Evolutionary conservation across 2,797 vertebrate genomes (phyloP).

Genomic region (Tenualosa ilisha): DNA sequence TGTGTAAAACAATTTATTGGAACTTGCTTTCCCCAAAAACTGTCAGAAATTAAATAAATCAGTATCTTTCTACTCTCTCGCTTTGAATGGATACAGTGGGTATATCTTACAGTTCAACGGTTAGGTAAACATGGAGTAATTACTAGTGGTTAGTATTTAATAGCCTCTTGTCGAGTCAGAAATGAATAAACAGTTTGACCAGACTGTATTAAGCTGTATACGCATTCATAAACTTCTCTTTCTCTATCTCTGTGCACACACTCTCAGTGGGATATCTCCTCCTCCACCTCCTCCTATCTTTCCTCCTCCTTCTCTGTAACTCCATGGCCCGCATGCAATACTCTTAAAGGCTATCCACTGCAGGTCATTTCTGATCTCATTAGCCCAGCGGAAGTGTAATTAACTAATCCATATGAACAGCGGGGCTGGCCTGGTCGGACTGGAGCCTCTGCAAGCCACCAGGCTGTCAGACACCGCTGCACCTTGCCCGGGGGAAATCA

Average conservation of each 20-base stretch:
- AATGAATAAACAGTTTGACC: background rate
- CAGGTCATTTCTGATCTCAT: constrained; percentile 52
- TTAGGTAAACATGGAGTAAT: too few species aligned
- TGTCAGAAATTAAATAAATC: too few species aligned
- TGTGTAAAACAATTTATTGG: background rate
- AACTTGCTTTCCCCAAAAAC: too few species aligned
- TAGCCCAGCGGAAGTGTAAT: constrained; percentile 44
- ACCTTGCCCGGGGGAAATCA: background rate
- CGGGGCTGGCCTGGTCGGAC: constrained; percentile 4
- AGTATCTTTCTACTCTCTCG: too few species aligned
- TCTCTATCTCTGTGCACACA: background rate
- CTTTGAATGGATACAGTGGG: too few species aligned
- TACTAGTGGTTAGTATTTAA: too few species aligned
- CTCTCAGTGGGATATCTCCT: background rate
- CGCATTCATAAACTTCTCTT: too few species aligned
- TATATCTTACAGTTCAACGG: too few species aligned
- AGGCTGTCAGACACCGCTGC: constrained; percentile 24
- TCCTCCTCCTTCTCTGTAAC: background rate
- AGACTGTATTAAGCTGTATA: background rate
- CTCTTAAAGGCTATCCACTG: constrained; percentile 33
- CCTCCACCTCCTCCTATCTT: background rate
- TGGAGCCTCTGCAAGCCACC: background rate
- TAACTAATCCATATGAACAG: constrained; percentile 45
- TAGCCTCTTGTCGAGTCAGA: background rate
- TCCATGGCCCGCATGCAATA: background rate